Conservation (phyloP, 2,113 vertebrate species). For the Toxotes jaculatrix region DNA sequence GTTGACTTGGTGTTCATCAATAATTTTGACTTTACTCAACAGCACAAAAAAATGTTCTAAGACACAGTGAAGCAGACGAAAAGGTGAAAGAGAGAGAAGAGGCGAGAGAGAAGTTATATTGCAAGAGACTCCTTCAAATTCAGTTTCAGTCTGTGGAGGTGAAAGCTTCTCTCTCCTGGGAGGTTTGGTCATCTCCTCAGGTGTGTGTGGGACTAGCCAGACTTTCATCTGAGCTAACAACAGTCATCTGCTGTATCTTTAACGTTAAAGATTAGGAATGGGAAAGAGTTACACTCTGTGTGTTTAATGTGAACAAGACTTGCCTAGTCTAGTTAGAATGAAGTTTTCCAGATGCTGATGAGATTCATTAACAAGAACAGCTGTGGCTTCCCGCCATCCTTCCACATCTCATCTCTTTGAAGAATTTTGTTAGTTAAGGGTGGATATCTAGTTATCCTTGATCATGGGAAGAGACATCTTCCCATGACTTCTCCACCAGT, state of each 20-base stretch:
- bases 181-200: not conserved
- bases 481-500: conserved; percentile 11
- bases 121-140: not conserved
- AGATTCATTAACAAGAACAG: conserved; percentile 37
- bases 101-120: not conserved
- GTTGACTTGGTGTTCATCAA: conserved; percentile 43
- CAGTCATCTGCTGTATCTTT: not conserved
- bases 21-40: conserved; percentile 23
- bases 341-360: conserved; percentile 44
- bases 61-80: conserved; percentile 8
- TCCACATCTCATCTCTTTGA: conserved; percentile 41
- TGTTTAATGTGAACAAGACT: not conserved
- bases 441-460: conserved; percentile 38
- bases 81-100: conserved; percentile 20
- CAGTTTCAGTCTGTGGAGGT: not conserved
- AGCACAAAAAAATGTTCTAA: conserved; percentile 5
- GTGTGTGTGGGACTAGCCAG: not conserved
- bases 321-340: conserved; percentile 27
- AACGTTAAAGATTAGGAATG: not conserved
- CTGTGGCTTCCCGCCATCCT: conserved; percentile 18
- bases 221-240: not conserved
- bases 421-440: conserved; percentile 30
- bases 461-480: conserved; percentile 25
- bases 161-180: not conserved
- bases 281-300: not conserved